These are phyloP conservation scores for Notoglanidium macrostoma DNA, from an alignment of 2,797 vertebrate species.

Conservation along the genomic window DNA sequence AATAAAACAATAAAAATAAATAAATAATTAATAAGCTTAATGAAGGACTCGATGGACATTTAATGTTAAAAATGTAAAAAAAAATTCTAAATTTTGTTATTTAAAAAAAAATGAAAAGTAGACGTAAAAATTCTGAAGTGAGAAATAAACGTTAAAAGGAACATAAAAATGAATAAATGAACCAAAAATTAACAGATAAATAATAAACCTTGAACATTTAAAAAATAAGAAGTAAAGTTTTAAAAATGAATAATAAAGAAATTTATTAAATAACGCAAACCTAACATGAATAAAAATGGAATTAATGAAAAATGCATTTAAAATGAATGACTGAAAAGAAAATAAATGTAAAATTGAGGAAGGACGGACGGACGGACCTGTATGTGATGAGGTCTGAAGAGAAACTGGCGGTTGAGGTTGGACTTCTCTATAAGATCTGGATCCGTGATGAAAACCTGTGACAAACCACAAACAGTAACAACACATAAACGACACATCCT, in stretches of 20 bases:
- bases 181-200: too few relatives aligned
- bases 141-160: not conserved
- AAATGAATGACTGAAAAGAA: not conserved
- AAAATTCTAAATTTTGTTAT: not conserved
- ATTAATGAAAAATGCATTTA: not conserved
- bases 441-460: slow-evolving; percentile 93
- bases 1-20: not conserved
- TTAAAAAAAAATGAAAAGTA: not conserved
- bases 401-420: slow-evolving; percentile 96
- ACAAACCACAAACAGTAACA: slow-evolving; percentile 9
- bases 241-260: not conserved
- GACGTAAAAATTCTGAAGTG: not conserved
- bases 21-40: not conserved
- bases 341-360: not conserved
- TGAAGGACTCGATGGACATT: not conserved
- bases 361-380: slow-evolving; percentile 75
- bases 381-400: slow-evolving; percentile 95
- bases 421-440: slow-evolving; percentile 99
- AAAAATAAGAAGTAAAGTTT: not conserved
- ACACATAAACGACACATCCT: not conserved
- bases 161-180: not conserved
- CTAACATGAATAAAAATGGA: not conserved
- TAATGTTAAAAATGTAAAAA: not conserved
- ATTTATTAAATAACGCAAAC: not conserved
- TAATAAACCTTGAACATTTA: too few relatives aligned